A percentile compares a stretch with the other conserved stretches of the same genome.
phyloP scores from a whole-genome alignment of 2,797 vertebrate species.

The Gobio occitaniae region DNA sequence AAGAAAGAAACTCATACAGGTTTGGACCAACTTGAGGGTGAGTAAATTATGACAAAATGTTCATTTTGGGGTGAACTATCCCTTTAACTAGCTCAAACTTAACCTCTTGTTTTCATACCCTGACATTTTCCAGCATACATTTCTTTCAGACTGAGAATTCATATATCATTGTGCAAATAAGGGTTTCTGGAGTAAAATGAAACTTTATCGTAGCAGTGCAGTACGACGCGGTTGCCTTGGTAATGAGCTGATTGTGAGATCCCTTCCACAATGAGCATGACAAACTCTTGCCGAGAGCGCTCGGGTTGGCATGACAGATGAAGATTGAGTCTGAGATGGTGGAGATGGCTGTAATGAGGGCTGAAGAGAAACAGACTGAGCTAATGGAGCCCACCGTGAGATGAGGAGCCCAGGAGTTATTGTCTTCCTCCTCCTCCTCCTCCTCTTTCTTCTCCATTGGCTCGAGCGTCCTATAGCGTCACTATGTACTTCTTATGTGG shows the following conservation, averaged over 20 bases:
- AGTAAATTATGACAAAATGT: no score
- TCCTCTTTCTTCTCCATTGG: not conserved
- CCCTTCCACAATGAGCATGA: conserved; percentile 12
- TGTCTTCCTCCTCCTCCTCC: not conserved
- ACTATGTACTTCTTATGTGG: conserved; percentile 15
- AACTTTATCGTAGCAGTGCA: not conserved
- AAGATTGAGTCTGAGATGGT: conserved; percentile 34
- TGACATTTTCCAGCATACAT: not conserved
- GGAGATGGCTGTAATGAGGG: conserved; percentile 29
- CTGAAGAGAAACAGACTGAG: conserved; percentile 34
- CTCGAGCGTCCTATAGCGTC: not conserved
- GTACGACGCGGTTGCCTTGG: not conserved
- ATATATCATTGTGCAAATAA: not conserved
- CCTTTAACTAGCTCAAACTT: not conserved
- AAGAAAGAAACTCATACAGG: no score
- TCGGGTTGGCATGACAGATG: conserved; percentile 13
- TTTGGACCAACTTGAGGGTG: no score
- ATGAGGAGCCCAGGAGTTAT: conserved; percentile 20
- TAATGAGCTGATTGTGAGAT: conserved; percentile 33
- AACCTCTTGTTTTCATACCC: not conserved
- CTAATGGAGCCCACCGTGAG: conserved; percentile 40
- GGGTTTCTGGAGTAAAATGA: conserved; percentile 1
- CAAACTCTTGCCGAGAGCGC: conserved; percentile 20
- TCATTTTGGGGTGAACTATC: no score
- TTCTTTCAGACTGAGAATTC: not conserved